These are phyloP conservation scores for Patella ulyssiponensis DNA, from an alignment of 2,888 invertebrate species.

Conservation along the genomic window DNA sequence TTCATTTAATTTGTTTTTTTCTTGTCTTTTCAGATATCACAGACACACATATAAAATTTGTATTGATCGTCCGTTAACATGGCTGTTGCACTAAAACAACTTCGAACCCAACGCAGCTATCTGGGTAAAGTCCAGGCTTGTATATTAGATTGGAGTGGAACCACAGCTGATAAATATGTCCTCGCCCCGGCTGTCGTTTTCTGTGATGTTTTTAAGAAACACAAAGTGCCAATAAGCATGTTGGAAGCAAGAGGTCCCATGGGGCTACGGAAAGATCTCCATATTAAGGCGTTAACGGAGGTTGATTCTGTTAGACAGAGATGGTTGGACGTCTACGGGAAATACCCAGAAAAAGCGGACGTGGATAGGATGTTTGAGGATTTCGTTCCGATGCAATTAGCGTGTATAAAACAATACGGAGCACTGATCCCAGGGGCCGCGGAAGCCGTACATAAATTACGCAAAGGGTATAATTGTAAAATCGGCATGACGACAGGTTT, in stretches of 20 bases:
- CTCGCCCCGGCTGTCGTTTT: constrained; percentile 70
- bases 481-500: constrained; percentile 70
- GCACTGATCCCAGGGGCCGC: constrained; percentile 63
- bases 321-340: constrained; percentile 64
- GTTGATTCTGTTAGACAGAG: constrained; percentile 57
- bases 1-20: no score
- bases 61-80: not conserved
- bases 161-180: constrained; percentile 71
- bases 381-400: constrained; percentile 69
- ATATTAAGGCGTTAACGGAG: constrained; percentile 65
- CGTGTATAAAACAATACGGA: constrained; percentile 57
- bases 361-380: constrained; percentile 69
- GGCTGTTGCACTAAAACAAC: constrained; percentile 25
- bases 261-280: constrained; percentile 70
- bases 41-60: no score
- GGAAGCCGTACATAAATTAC: constrained; percentile 55
- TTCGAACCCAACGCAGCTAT: constrained; percentile 51
- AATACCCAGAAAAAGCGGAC: constrained; percentile 61
- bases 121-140: constrained; percentile 61
- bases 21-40: no score
- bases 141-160: constrained; percentile 70
- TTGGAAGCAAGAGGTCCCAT: constrained; percentile 70
- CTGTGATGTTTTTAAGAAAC: constrained; percentile 61
- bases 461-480: constrained; percentile 56
- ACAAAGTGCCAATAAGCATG: constrained; percentile 62